These are phyloP conservation scores for Xiphias gladius DNA, from an alignment of 2,113 vertebrate species.

Conservation along the genomic window DNA sequence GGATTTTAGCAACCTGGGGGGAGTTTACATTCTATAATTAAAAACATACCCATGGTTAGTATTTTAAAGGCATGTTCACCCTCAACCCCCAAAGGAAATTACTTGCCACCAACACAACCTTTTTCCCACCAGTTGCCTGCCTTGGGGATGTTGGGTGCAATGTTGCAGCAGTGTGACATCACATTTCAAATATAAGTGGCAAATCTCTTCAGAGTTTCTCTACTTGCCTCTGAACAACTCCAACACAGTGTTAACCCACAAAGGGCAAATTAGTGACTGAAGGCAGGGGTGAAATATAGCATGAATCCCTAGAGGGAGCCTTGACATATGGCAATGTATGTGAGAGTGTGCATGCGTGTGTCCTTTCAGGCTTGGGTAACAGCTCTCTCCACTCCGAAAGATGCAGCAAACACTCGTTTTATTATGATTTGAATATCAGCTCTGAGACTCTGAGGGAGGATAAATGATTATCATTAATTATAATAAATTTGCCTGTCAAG, in stretches of 20 bases:
- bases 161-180: constrained; percentile 10
- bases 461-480: constrained; percentile 90
- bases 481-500: constrained; percentile 86
- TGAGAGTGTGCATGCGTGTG: constrained; percentile 2
- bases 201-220: constrained; percentile 9
- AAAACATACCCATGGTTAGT: neutral
- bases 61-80: neutral
- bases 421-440: constrained; percentile 75
- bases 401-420: constrained; percentile 73
- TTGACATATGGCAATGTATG: neutral
- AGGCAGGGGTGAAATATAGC: constrained; percentile 8
- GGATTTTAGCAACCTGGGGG: neutral
- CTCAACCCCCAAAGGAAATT: neutral
- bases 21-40: neutral
- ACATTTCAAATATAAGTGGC: constrained; percentile 20
- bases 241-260: constrained; percentile 17
- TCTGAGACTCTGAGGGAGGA: constrained; percentile 81
- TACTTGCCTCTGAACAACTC: neutral
- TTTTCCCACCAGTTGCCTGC: neutral
- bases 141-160: constrained; percentile 8
- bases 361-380: constrained; percentile 43
- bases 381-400: constrained; percentile 58
- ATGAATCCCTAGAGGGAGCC: neutral
- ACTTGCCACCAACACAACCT: neutral
- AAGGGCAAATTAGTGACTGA: constrained; percentile 17